A percentile compares a stretch with the other conserved stretches of the same genome.
These are phyloP conservation scores for Aelia acuminata DNA, from an alignment of 2,888 invertebrate genomes.

Conservation along the genomic window DNA sequence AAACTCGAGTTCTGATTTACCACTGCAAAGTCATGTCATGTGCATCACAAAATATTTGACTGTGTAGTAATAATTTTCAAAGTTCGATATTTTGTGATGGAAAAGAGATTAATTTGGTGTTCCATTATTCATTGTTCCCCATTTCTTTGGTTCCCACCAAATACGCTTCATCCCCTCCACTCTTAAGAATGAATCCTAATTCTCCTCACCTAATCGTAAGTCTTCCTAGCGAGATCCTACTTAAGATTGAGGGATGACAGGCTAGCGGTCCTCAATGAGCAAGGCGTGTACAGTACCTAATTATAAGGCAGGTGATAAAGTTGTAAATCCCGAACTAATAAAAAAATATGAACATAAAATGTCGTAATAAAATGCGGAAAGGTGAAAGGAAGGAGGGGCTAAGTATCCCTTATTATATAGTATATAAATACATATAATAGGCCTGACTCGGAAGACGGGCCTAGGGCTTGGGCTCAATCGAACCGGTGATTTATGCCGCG, in stretches of 20 bases:
- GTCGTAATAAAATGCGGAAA: constrained; percentile 34
- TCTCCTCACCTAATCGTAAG: too few species aligned
- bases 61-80: too few species aligned
- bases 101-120: neutral
- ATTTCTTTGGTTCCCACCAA: neutral
- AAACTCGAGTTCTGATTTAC: too few species aligned
- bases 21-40: too few species aligned
- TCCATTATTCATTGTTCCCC: neutral
- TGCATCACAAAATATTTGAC: too few species aligned
- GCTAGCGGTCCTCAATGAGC: constrained; percentile 7
- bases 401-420: constrained; percentile 35
- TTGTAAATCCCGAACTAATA: constrained; percentile 42
- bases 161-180: neutral
- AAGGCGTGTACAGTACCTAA: neutral
- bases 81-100: too few species aligned
- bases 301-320: constrained; percentile 8
- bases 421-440: constrained; percentile 44
- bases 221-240: neutral
- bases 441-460: neutral
- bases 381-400: constrained; percentile 11
- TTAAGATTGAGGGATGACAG: neutral
- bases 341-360: constrained; percentile 1
- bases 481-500: constrained; percentile 53
- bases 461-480: constrained; percentile 35
- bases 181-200: too few species aligned